Percentiles rank a stretch among this genome's conserved stretches.
Evolutionary conservation across 2,113 vertebrate species (phyloP).

Genomic region (Gavialis gangeticus): DNA sequence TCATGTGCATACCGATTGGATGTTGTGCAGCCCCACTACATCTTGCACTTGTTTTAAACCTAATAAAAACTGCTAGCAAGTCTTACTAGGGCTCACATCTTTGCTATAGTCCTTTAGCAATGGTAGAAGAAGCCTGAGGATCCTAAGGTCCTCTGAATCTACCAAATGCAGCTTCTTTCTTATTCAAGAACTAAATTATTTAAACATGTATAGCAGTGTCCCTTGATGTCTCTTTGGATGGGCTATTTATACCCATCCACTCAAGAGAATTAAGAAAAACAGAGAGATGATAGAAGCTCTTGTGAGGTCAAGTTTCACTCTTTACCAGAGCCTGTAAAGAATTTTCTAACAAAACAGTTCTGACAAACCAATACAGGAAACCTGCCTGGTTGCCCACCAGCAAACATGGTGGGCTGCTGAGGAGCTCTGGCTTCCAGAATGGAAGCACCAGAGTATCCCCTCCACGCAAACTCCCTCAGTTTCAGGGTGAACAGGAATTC

Average conservation of each 20-base stretch:
- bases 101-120: neutral
- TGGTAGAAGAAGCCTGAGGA: neutral
- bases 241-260: neutral
- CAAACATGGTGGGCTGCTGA: neutral
- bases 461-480: neutral
- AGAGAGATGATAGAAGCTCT: neutral
- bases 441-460: neutral
- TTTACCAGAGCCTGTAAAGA: neutral
- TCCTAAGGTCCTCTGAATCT: neutral
- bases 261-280: neutral
- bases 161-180: neutral
- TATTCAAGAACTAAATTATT: neutral
- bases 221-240: neutral
- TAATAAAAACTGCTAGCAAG: neutral
- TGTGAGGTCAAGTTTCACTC: neutral
- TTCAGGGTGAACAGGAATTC: no score
- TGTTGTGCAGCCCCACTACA: accelerated
- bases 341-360: neutral
- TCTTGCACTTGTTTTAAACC: neutral
- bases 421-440: neutral
- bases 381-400: neutral
- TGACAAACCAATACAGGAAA: neutral
- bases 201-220: neutral
- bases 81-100: neutral
- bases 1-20: accelerated